These are phyloP conservation scores for Matsumyia berberina DNA, from an alignment of 2,888 invertebrate genomes.

Conservation along the genomic window DNA sequence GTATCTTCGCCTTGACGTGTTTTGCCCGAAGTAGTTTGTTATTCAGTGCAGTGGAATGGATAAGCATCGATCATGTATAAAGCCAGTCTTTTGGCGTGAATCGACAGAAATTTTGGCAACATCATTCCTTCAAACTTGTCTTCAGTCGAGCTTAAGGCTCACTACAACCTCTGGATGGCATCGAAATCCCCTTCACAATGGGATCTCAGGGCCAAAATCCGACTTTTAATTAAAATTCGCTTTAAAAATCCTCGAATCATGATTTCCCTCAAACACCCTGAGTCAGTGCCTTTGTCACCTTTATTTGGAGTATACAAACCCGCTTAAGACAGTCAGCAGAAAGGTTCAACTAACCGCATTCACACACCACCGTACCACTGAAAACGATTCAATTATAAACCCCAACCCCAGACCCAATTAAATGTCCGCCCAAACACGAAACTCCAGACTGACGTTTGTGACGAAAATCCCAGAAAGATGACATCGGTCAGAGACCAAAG, in stretches of 20 bases:
- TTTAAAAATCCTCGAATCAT: constrained; percentile 21
- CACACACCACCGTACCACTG: constrained; percentile 3
- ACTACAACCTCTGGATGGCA: no score
- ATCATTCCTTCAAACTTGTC: no score
- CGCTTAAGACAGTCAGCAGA: constrained; percentile 10
- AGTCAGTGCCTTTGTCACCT: not conserved
- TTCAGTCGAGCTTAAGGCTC: no score
- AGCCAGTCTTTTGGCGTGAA: no score
- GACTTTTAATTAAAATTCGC: constrained; percentile 4
- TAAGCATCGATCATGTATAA: no score
- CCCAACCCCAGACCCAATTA: constrained; percentile 55
- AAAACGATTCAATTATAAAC: constrained; percentile 33
- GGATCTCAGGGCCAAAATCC: not conserved
- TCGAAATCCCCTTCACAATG: not conserved
- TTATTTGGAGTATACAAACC: not conserved
- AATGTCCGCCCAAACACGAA: constrained; percentile 61
- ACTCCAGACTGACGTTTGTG: constrained; percentile 33
- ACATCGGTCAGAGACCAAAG: constrained; percentile 64
- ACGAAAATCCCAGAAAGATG: constrained; percentile 67
- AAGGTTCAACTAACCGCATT: constrained; percentile 16
- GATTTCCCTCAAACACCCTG: not conserved
- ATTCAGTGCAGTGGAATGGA: no score
- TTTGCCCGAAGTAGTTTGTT: no score
- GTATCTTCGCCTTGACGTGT: no score
- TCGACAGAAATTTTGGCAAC: no score